Percentiles rank a stretch among this genome's conserved stretches.
Conservation (phyloP, 2,113 vertebrate genomes). For the Dendrocopos noguchii region DNA sequence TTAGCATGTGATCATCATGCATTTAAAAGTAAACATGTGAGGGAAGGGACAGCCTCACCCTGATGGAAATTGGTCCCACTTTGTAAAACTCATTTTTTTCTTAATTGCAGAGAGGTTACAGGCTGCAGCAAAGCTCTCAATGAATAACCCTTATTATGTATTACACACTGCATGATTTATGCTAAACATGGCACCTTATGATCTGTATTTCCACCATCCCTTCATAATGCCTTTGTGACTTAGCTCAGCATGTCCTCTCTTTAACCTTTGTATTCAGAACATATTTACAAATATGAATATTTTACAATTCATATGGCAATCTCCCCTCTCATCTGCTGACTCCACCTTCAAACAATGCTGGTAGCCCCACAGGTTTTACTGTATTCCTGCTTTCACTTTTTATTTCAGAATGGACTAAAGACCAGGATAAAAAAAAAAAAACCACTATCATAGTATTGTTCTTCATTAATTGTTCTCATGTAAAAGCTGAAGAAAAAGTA, state of each 20-base stretch:
- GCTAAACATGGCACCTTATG: slow-evolving; percentile 62
- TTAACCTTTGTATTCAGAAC: slow-evolving; percentile 40
- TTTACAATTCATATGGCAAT: background rate
- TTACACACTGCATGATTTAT: slow-evolving; percentile 37
- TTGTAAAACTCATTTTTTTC: slow-evolving; percentile 53
- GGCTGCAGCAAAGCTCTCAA: background rate
- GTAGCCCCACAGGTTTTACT: slow-evolving; percentile 6
- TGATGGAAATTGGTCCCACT: slow-evolving; percentile 32
- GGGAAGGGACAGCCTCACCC: background rate
- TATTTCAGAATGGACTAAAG: background rate
- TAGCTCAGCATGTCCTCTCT: slow-evolving; percentile 51
- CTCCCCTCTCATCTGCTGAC: background rate
- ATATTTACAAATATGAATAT: slow-evolving; percentile 66
- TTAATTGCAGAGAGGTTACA: slow-evolving; percentile 60
- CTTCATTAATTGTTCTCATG: slow-evolving; percentile 1
- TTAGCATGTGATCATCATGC: slow-evolving; percentile 44
- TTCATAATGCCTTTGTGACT: slow-evolving; percentile 36
- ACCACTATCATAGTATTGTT: background rate
- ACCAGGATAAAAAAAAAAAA: background rate
- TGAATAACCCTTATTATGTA: slow-evolving; percentile 59
- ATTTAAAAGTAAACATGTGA: slow-evolving; percentile 41
- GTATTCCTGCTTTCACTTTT: background rate
- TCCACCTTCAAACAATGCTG: slow-evolving; percentile 5
- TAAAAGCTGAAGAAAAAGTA: background rate
- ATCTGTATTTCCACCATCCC: slow-evolving; percentile 35